Evolutionary conservation across 2,797 vertebrate genomes (phyloP), one percentile per base, ranked within the genome.

Genomic region (Oceanodroma leucorhoa): DNA sequence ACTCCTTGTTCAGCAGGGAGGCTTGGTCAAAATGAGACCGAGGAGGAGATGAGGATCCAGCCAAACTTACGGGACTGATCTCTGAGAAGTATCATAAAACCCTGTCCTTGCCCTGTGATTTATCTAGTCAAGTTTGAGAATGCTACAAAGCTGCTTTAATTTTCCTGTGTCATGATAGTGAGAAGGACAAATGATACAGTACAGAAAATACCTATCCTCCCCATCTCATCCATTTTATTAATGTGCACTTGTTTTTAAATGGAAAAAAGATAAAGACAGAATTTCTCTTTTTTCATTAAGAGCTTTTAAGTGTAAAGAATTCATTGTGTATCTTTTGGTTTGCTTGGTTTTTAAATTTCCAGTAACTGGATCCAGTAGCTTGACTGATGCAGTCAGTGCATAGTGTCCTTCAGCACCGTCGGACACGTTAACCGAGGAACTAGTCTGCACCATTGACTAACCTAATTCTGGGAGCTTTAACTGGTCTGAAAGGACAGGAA

Each of bases 361-460:
- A 15, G 20, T 69, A 46, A 15, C 27, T 90, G 61, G 46, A 46
- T 88, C 50, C 46, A 72, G 40, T 65, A 76, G 51, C 54, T 38
- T 62, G 82, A 55, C 46, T 62, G 76, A 53, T 61, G 9, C 20
- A 69, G 55, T 75, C 17, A n/a, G 40, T 60, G 51, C n/a, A 7
- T 50, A 3, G 0, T 24, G 66, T 75, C 85, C 20, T 5, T 15
- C 60, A 69, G 61, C 78, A 57, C 46, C 60, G 19, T 1, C 3
- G 22, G 67, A 75, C 29, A 18, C 1, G 11, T 72, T 86, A 88
- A 69, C 36, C 0, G 14, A 80, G 58, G 51, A 89, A 93, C 61
- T 88, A 91, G 89, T 94, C 80, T 96, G 95, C 89, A 90, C 83
- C 93, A 73, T 18, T 90, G 93, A 79, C 73, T 94, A 89, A 93